phyloP scores from a whole-genome alignment of 2,888 invertebrate species.

The Lagria hirta region DNA sequence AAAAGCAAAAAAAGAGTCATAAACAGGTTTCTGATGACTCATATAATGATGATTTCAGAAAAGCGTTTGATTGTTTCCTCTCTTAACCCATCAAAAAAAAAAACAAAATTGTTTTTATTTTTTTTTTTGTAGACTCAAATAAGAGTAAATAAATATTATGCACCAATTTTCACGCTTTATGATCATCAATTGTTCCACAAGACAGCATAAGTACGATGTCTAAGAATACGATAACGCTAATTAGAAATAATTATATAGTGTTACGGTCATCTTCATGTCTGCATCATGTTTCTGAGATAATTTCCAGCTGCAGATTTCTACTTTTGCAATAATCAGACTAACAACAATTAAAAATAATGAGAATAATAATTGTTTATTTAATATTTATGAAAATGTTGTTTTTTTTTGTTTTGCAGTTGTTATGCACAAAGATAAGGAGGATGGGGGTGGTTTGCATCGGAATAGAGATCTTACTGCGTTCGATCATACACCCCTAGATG shows the following conservation, averaged over 20 bases:
- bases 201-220: constrained; percentile 19
- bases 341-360: constrained; percentile 10
- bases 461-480: constrained; percentile 79
- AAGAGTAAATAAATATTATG: too few relatives aligned
- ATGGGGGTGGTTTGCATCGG: constrained; percentile 67
- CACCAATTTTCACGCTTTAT: constrained; percentile 29
- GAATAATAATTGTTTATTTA: constrained; percentile 9
- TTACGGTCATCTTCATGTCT: constrained; percentile 25
- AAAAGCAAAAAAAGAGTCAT: too few relatives aligned
- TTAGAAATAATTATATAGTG: constrained; percentile 28
- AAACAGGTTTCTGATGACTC: too few relatives aligned
- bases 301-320: constrained; percentile 9
- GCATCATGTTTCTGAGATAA: constrained; percentile 5
- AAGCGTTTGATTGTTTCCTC: too few relatives aligned
- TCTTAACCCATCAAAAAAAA: too few relatives aligned
- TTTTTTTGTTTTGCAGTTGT: constrained; percentile 82
- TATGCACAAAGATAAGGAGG: constrained; percentile 93
- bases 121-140: too few relatives aligned
- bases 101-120: too few relatives aligned
- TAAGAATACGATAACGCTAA: constrained; percentile 25
- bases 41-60: too few relatives aligned
- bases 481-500: constrained; percentile 88
- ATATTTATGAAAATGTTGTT: too few relatives aligned
- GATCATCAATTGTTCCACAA: constrained; percentile 19
- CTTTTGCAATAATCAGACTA: constrained; percentile 6